These are phyloP conservation scores for Tragulus kanchil DNA, from an alignment of 2,113 vertebrate species.

Conservation along the genomic window DNA sequence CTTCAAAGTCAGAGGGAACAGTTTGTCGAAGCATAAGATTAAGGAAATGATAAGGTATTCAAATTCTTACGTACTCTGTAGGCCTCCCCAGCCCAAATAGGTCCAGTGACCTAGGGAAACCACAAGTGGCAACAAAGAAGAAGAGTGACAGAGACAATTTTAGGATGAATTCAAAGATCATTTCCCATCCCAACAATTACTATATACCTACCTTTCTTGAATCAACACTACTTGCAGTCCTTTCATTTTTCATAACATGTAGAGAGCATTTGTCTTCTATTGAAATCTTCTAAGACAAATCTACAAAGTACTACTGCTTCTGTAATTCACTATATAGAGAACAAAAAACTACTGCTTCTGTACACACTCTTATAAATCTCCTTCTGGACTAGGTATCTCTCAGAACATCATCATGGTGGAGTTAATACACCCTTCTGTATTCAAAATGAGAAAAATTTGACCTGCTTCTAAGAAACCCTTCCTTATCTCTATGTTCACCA, in stretches of 20 bases:
- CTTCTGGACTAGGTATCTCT: not conserved
- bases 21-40: constrained; percentile 85
- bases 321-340: not conserved
- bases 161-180: constrained; percentile 81
- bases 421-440: not conserved
- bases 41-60: constrained; percentile 83
- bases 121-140: constrained; percentile 89
- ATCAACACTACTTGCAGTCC: not conserved
- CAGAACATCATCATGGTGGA: not conserved
- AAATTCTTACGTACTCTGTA: constrained; percentile 95
- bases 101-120: constrained; percentile 96
- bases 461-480: constrained; percentile 14
- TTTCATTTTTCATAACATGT: constrained; percentile 49
- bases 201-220: constrained; percentile 35
- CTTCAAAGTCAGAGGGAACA: constrained; percentile 48
- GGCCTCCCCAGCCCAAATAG: constrained; percentile 98
- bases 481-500: not conserved
- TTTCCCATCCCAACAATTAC: constrained; percentile 58
- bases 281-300: not conserved
- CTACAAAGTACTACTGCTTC: not conserved
- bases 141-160: constrained; percentile 85
- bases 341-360: not conserved
- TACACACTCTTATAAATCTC: not conserved
- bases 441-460: constrained; percentile 39
- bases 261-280: constrained; percentile 5